Evolutionary conservation across 2,113 vertebrate species (phyloP).

Genomic region (Gambusia affinis): DNA sequence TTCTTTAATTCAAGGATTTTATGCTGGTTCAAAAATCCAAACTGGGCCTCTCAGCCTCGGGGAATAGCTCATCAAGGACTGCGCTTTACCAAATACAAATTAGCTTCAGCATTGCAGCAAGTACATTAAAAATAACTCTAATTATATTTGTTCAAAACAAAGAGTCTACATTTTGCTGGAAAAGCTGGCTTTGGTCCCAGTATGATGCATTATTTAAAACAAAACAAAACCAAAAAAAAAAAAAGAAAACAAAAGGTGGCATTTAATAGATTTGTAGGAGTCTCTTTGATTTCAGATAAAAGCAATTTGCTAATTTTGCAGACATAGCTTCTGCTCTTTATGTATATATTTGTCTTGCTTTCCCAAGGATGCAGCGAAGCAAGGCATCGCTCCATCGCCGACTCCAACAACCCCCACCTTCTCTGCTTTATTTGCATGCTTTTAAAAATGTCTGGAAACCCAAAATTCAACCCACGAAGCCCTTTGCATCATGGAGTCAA

Average conservation of each 20-base stretch:
- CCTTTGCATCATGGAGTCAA: neutral
- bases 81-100: slow-evolving; percentile 83
- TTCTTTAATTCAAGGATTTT: slow-evolving; percentile 84
- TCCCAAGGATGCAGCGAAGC: slow-evolving; percentile 62
- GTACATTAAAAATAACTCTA: slow-evolving; percentile 79
- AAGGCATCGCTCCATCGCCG: slow-evolving; percentile 28
- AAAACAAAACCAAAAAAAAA: neutral
- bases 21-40: slow-evolving; percentile 78
- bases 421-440: slow-evolving; percentile 29
- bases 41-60: slow-evolving; percentile 72
- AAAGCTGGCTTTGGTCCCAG: slow-evolving; percentile 73
- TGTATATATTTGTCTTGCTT: slow-evolving; percentile 55
- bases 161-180: slow-evolving; percentile 78
- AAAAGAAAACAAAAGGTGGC: slow-evolving; percentile 67
- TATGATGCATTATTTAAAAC: slow-evolving; percentile 71
- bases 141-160: slow-evolving; percentile 82
- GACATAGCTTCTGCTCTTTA: slow-evolving; percentile 41
- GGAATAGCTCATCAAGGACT: slow-evolving; percentile 83
- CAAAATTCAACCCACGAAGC: slow-evolving; percentile 6
- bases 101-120: slow-evolving; percentile 72
- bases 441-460: slow-evolving; percentile 29
- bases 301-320: slow-evolving; percentile 69
- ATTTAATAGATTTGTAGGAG: slow-evolving; percentile 70
- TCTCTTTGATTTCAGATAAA: slow-evolving; percentile 81
- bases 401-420: neutral